These are phyloP conservation scores for Vidua chalybeata DNA, from an alignment of 2,113 vertebrate genomes.

Conservation along the genomic window DNA sequence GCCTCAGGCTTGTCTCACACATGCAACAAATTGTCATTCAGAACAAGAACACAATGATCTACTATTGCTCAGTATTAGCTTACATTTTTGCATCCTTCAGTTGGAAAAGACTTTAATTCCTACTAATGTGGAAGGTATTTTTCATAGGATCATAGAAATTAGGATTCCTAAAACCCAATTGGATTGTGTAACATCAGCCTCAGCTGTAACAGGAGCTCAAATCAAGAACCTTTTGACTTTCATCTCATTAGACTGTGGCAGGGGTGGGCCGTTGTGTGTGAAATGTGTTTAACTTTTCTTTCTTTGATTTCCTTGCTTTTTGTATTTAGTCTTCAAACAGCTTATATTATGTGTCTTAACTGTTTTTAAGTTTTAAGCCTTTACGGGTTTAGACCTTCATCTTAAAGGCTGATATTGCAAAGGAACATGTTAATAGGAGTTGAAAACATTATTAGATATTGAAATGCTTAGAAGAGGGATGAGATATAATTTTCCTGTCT, in stretches of 20 bases:
- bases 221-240: not conserved
- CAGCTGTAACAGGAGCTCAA: not conserved
- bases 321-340: not conserved
- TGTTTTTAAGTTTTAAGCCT: not conserved
- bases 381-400: not conserved
- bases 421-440: not conserved
- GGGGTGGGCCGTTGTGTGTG: not conserved
- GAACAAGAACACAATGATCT: not conserved
- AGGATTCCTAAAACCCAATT: not conserved
- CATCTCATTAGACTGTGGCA: not conserved
- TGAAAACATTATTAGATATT: not conserved
- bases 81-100: not conserved
- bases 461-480: not conserved
- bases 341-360: not conserved
- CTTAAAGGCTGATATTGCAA: not conserved
- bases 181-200: not conserved
- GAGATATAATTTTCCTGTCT: not conserved
- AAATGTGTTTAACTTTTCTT: not conserved
- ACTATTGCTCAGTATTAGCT: not conserved
- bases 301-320: not conserved
- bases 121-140: not conserved
- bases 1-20: constrained; percentile 27
- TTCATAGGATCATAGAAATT: not conserved
- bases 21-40: constrained; percentile 5
- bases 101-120: not conserved